Percentiles rank a stretch among this genome's conserved stretches.
phyloP scores from a whole-genome alignment of 2,888 invertebrate species.

The Philaethria dido region DNA sequence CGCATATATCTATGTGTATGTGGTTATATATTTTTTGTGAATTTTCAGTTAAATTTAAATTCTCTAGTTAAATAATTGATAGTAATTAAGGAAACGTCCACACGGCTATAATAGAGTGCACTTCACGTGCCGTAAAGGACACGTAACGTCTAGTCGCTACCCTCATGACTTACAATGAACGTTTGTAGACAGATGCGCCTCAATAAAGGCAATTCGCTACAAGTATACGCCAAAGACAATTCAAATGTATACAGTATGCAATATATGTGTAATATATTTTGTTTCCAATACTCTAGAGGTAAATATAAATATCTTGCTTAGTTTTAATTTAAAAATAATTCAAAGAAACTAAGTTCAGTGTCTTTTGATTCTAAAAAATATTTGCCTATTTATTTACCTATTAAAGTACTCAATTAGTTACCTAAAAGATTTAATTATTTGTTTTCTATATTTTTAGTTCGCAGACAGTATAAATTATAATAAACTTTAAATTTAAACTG shows the following conservation, averaged over 20 bases:
- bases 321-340: neutral
- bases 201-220: slow-evolving; percentile 33
- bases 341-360: neutral
- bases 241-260: slow-evolving; percentile 16
- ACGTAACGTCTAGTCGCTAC: slow-evolving; percentile 34
- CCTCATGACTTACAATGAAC: slow-evolving; percentile 33
- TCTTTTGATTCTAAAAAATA: neutral
- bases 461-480: neutral
- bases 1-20: neutral
- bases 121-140: slow-evolving; percentile 36
- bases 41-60: slow-evolving; percentile 8
- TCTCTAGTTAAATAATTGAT: neutral
- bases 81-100: slow-evolving; percentile 20
- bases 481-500: neutral
- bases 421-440: neutral
- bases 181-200: slow-evolving; percentile 33
- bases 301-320: neutral
- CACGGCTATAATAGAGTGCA: slow-evolving; percentile 29
- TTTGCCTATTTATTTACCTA: neutral
- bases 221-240: slow-evolving; percentile 13
- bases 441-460: neutral
- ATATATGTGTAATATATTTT: neutral
- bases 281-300: neutral
- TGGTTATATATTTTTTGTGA: neutral
- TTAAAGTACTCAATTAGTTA: neutral